Evolutionary conservation across 2,888 invertebrate species (phyloP), one percentile per base, ranked within the genome.

Genomic region (Helicoverpa assulta): DNA sequence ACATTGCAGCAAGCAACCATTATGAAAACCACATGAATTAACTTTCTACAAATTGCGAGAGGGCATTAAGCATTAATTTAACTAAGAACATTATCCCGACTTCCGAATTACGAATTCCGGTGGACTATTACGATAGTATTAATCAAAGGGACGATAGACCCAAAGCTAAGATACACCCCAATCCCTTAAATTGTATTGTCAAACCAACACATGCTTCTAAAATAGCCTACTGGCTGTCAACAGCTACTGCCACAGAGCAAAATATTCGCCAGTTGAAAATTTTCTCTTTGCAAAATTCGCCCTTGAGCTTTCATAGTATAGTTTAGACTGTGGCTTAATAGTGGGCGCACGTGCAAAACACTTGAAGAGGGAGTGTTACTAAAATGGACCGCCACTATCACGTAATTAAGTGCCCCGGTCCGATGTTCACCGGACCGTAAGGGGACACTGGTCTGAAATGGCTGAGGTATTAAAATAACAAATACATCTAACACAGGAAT

Each of bases 391-490:
- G 86, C 93, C 89, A 88, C 94, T 95, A 94, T 95, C 93, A 94
- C 93, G 91, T 95, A 94, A 94, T 95, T 95, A 95, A 95, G 92
- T 90, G 89, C 89, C 90, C 74, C 89, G 86, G 90, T 87, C 92
- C 90, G 88, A 87, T 93, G 92, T 89, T 90, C 91, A 89, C 86
- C 90, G 90, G 91, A 93, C 93, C 92, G 90, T 90, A 85, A 91
- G 92, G 91, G 92, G 91, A 92, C 91, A 91, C 86, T 87, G 85
- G 83, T 85, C 90, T 86, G 82, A 85, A 89, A 89, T 89, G 84
- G 88, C 86, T 82, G 84, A 87, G 87, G 89, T 92, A 92, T 92
- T 91, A 92, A 91, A 90, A 89, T 87, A 90, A 88, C 86, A 84
- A 82, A 80, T 73, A 54, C 53, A 56, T 52, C 18, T 10, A 5